phyloP scores from a whole-genome alignment of 2,797 vertebrate species.

The Anguilla megastoma region DNA sequence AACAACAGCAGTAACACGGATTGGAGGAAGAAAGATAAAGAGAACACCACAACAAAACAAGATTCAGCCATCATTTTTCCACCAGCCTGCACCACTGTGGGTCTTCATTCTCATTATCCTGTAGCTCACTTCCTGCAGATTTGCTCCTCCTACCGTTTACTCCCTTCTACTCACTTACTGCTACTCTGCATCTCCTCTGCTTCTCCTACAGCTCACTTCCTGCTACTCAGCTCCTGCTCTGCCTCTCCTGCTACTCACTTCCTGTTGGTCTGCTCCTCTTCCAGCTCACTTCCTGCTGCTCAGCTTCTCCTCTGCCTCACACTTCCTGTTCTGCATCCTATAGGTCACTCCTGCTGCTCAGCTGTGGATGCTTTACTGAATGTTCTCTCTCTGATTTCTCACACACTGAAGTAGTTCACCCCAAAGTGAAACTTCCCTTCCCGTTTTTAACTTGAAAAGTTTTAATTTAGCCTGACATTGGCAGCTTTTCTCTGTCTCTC shows the following conservation, averaged over 20 bases:
- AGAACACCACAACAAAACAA: background rate
- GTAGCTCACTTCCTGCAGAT: background rate
- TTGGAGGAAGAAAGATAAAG: constrained; percentile 44
- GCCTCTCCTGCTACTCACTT: too few species aligned
- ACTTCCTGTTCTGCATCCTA: background rate
- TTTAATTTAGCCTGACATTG: too few species aligned
- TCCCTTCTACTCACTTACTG: background rate
- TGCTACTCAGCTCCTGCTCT: background rate
- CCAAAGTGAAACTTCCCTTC: too few species aligned
- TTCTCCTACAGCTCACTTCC: background rate
- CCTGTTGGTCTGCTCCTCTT: background rate
- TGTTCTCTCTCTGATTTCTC: too few species aligned
- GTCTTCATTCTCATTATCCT: background rate
- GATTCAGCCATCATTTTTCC: background rate
- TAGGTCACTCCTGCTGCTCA: background rate
- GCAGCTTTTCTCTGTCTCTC: too few species aligned
- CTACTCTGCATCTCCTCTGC: background rate
- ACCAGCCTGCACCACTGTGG: background rate
- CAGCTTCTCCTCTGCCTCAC: background rate
- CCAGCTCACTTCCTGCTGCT: background rate
- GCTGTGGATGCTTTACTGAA: too few species aligned
- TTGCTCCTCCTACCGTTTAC: background rate
- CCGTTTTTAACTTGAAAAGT: too few species aligned
- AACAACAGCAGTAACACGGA: constrained; percentile 28
- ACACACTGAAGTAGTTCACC: too few species aligned